These are phyloP conservation scores for Amiota mariae DNA, from an alignment of 2,888 invertebrate genomes.

Conservation along the genomic window DNA sequence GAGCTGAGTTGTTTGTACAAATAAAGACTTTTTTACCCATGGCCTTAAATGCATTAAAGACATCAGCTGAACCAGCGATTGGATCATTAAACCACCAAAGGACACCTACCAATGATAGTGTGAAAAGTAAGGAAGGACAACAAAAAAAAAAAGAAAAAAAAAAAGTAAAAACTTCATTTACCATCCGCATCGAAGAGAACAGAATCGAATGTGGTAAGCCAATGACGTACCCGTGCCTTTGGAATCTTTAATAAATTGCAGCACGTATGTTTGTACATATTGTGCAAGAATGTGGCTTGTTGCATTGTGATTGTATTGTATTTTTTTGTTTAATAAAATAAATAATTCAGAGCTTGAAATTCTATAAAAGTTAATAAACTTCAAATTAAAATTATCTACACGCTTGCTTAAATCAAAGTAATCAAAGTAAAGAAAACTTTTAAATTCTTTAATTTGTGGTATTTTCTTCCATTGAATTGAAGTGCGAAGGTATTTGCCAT, in stretches of 20 bases:
- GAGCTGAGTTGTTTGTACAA: slow-evolving; percentile 48
- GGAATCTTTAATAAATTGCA: slow-evolving; percentile 46
- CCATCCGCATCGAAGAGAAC: slow-evolving; percentile 55
- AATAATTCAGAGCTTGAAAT: too few species aligned
- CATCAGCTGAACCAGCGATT: slow-evolving; percentile 42
- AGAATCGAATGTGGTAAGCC: slow-evolving; percentile 48
- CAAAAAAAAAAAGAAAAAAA: too few species aligned
- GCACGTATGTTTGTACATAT: slow-evolving; percentile 48
- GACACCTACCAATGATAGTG: slow-evolving; percentile 2
- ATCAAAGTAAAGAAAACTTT: too few species aligned
- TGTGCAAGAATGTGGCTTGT: slow-evolving; percentile 6
- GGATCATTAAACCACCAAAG: slow-evolving; percentile 48
- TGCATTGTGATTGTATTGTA: too few species aligned
- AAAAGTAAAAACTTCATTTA: neutral
- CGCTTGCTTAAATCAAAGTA: too few species aligned
- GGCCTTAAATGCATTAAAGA: slow-evolving; percentile 42
- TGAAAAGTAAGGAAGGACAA: too few species aligned
- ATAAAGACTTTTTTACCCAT: slow-evolving; percentile 42
- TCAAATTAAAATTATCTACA: too few species aligned
- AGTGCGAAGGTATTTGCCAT: neutral
- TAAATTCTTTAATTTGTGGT: too few species aligned
- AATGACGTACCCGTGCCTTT: slow-evolving; percentile 46
- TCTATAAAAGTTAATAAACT: too few species aligned
- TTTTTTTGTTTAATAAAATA: too few species aligned
- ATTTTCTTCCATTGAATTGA: too few species aligned